These are phyloP conservation scores for Nephrocerus scutellatus DNA, from an alignment of 2,888 invertebrate species.

Conservation along the genomic window DNA sequence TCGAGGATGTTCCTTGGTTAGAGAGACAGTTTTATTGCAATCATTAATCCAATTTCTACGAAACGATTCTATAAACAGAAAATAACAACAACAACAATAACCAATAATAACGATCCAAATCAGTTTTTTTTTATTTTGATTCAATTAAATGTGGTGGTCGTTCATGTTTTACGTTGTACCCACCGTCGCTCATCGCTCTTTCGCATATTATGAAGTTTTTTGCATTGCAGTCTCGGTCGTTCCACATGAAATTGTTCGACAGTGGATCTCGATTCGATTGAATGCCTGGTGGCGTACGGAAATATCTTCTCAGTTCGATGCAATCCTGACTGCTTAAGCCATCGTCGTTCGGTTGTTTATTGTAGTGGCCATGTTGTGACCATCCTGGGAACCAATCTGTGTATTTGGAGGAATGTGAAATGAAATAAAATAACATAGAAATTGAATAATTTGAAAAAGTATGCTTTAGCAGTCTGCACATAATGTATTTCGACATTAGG, in stretches of 20 bases:
- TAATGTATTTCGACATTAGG: no score
- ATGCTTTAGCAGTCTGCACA: no score
- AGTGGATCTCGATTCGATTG: conserved; percentile 44
- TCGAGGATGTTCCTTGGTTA: conserved; percentile 60
- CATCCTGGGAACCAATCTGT: conserved; percentile 81
- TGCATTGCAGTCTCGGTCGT: conserved; percentile 68
- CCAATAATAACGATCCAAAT: not conserved
- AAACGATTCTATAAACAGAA: conserved; percentile 43
- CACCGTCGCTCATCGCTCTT: conserved; percentile 60
- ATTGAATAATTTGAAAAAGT: no score
- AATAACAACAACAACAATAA: conserved; percentile 11
- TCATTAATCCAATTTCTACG: conserved; percentile 49
- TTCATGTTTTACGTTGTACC: conserved; percentile 18
- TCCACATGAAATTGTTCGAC: conserved; percentile 67
- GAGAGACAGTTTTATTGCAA: conserved; percentile 63
- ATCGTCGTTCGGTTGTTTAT: conserved; percentile 73
- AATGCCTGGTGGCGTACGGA: conserved; percentile 51
- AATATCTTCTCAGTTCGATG: conserved; percentile 65
- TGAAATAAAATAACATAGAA: conserved; percentile 57
- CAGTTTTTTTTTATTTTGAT: not conserved
- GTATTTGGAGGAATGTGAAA: conserved; percentile 45
- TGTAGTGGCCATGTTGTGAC: conserved; percentile 60
- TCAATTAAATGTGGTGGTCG: not conserved
- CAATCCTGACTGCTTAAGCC: conserved; percentile 75
- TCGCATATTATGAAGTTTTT: conserved; percentile 72